phyloP scores from a whole-genome alignment of 2,113 vertebrate genomes.

The Acanthisitta chloris region DNA sequence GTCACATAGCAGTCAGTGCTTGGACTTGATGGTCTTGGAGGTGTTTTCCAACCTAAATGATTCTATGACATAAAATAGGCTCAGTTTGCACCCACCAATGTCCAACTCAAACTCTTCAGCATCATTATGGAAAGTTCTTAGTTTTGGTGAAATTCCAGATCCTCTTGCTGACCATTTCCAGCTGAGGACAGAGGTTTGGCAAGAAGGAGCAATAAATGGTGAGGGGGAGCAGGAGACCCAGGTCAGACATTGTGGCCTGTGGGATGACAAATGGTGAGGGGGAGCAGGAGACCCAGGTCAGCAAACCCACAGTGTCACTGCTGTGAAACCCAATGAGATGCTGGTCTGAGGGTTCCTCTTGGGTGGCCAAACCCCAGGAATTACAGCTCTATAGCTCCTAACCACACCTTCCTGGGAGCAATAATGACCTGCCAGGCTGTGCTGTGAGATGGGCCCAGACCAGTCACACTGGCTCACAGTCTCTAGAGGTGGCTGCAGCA shows the following conservation, averaged over 20 bases:
- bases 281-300: not conserved
- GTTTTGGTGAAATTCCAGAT: slow-evolving; percentile 2
- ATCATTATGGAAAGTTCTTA: not conserved
- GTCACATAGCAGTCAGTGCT: not conserved
- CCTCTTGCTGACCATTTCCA: not conserved
- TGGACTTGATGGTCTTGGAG: not conserved
- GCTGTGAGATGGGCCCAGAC: not conserved
- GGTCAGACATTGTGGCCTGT: not conserved
- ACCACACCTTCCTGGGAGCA: not conserved
- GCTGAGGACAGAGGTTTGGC: not conserved
- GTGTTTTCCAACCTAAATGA: not conserved
- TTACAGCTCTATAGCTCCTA: not conserved
- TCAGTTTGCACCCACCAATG: not conserved
- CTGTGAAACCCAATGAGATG: not conserved
- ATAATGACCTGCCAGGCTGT: not conserved
- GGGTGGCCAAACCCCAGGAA: not conserved
- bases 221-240: not conserved
- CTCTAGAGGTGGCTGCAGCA: not conserved
- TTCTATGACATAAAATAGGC: not conserved
- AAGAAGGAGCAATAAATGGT: not conserved
- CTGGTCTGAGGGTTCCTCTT: not conserved
- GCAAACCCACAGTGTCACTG: not conserved
- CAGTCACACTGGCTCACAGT: not conserved
- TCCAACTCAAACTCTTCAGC: not conserved
- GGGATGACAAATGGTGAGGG: not conserved